Evolutionary conservation across 2,113 vertebrate species (phyloP).

Genomic region (Helogale parvula): DNA sequence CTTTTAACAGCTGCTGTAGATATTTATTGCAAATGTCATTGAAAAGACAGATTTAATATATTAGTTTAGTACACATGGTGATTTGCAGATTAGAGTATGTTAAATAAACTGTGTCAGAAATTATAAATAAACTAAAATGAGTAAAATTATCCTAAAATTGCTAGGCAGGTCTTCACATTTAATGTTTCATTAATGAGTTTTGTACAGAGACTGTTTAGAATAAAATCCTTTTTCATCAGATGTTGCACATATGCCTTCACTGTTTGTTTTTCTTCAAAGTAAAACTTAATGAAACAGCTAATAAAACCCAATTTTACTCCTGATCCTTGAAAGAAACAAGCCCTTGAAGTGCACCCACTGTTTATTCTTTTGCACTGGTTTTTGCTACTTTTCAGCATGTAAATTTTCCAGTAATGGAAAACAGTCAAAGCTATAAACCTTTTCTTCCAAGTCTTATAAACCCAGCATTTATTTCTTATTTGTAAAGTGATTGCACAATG

Average conservation of each 20-base stretch:
- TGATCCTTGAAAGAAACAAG: constrained; percentile 82
- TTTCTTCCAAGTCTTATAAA: constrained; percentile 70
- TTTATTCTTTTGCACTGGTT: constrained; percentile 78
- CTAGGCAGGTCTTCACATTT: constrained; percentile 81
- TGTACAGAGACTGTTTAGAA: constrained; percentile 82
- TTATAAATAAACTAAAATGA: constrained; percentile 81
- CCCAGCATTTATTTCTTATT: constrained; percentile 71
- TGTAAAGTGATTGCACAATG: constrained; percentile 24
- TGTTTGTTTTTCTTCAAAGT: constrained; percentile 86
- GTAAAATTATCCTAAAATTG: constrained; percentile 84
- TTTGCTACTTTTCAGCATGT: constrained; percentile 78
- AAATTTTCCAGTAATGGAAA: constrained; percentile 76
- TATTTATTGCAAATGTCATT: constrained; percentile 63
- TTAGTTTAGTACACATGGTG: constrained; percentile 71
- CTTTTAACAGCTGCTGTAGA: constrained; percentile 61
- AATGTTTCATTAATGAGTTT: constrained; percentile 84
- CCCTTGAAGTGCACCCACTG: constrained; percentile 73
- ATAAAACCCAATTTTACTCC: constrained; percentile 85
- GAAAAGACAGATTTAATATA: constrained; percentile 73
- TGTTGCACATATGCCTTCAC: constrained; percentile 83
- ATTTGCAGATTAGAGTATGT: constrained; percentile 82
- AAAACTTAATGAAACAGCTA: constrained; percentile 89
- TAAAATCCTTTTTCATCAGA: constrained; percentile 83
- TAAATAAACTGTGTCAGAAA: constrained; percentile 82
- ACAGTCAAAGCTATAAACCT: constrained; percentile 70